Evolutionary conservation across 1,140 invertebrate species (phyloP).

Genomic region (silkworm (Bombyx mori)): ASM3026992v2 NC_085116.1:8164001-8164500

Average conservation of each 20-base stretch:
- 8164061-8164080: background rate
- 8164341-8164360: constrained; percentile 33
- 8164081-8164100: background rate
- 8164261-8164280: constrained; percentile 11
- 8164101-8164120: background rate
- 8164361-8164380: constrained; percentile 30
- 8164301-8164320: constrained; percentile 19
- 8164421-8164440: constrained; percentile 27
- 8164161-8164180: constrained; percentile 11
- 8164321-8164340: constrained; percentile 24
- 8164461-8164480: constrained; percentile 23
- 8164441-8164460: constrained; percentile 16
- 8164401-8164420: constrained; percentile 40
- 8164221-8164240: constrained; percentile 13
- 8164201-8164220: constrained; percentile 11
- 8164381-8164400: constrained; percentile 23
- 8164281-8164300: constrained; percentile 5
- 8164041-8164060: background rate
- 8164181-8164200: background rate
- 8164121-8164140: too few relatives aligned
- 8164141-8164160: constrained; percentile 12
- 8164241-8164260: constrained; percentile 13
- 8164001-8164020: background rate
- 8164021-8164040: background rate
- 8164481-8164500: constrained; percentile 7